Evolutionary conservation across 2,888 invertebrate species (phyloP).

Genomic region (Margaritifera margaritifera): DNA sequence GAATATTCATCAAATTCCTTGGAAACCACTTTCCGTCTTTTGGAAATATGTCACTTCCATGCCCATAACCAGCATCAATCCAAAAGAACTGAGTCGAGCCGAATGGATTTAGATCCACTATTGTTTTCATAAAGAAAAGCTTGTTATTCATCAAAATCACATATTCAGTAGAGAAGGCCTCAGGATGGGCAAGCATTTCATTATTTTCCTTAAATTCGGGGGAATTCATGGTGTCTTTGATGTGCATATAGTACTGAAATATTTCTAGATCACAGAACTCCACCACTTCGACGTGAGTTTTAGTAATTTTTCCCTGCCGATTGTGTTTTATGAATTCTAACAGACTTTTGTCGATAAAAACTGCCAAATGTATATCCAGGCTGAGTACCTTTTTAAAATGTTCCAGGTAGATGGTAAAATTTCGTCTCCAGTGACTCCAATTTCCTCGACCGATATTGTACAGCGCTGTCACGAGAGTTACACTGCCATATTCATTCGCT

Average conservation of each 20-base stretch:
- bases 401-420: conserved; percentile 60
- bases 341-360: conserved; percentile 31
- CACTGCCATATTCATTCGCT: not conserved
- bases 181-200: conserved; percentile 62
- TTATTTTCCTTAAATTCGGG: conserved; percentile 34
- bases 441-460: conserved; percentile 62
- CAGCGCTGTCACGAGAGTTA: conserved; percentile 30
- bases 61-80: conserved; percentile 61
- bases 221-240: conserved; percentile 23
- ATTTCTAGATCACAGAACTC: conserved; percentile 17
- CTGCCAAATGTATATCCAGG: conserved; percentile 34
- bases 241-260: conserved; percentile 8
- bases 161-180: conserved; percentile 68
- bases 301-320: not conserved
- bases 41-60: conserved; percentile 12
- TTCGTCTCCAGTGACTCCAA: conserved; percentile 65
- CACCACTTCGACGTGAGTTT: too few species aligned
- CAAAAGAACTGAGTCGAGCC: conserved; percentile 66
- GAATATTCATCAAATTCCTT: conserved; percentile 6
- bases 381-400: conserved; percentile 49
- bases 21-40: conserved; percentile 6
- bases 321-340: not conserved
- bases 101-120: conserved; percentile 62
- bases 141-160: conserved; percentile 72
- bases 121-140: conserved; percentile 63